Conservation (phyloP, 2,113 vertebrate species). For the Oncorhynchus mykiss region DNA sequence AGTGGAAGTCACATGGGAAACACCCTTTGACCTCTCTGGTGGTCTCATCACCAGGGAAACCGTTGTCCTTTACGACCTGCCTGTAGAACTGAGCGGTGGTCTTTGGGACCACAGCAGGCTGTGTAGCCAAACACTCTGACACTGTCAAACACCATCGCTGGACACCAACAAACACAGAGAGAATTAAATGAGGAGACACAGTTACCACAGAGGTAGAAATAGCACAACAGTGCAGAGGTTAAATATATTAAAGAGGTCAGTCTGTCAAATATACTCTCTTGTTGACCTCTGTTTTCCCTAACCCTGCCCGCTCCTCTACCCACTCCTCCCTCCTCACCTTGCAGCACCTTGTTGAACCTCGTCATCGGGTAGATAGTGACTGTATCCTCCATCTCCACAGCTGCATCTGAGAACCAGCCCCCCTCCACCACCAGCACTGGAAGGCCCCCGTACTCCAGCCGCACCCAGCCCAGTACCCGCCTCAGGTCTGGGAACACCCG, state of each 20-base stretch:
- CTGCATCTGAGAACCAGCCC: constrained; percentile 89
- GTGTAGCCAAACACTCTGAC: constrained; percentile 88
- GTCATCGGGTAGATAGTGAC: constrained; percentile 89
- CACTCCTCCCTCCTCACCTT: constrained; percentile 74
- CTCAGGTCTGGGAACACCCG: constrained; percentile 82
- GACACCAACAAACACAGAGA: constrained; percentile 13
- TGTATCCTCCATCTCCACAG: constrained; percentile 87
- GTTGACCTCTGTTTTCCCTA: not conserved
- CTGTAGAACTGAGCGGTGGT: constrained; percentile 87
- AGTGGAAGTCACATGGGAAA: constrained; percentile 91
- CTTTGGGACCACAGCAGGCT: constrained; percentile 88
- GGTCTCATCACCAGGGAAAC: constrained; percentile 75
- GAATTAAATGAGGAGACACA: not conserved
- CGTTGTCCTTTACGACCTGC: constrained; percentile 80
- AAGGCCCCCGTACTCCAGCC: constrained; percentile 83
- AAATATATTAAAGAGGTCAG: not conserved
- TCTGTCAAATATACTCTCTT: not conserved
- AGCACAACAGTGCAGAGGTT: not conserved
- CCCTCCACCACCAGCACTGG: constrained; percentile 87
- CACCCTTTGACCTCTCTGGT: constrained; percentile 65
- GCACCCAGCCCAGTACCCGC: constrained; percentile 86
- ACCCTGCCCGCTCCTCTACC: too few species aligned
- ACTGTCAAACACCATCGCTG: constrained; percentile 83
- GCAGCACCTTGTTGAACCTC: constrained; percentile 89
- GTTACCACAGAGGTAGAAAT: not conserved